These are phyloP conservation scores for Thermophis baileyi DNA, from an alignment of 2,113 vertebrate species.

Conservation along the genomic window DNA sequence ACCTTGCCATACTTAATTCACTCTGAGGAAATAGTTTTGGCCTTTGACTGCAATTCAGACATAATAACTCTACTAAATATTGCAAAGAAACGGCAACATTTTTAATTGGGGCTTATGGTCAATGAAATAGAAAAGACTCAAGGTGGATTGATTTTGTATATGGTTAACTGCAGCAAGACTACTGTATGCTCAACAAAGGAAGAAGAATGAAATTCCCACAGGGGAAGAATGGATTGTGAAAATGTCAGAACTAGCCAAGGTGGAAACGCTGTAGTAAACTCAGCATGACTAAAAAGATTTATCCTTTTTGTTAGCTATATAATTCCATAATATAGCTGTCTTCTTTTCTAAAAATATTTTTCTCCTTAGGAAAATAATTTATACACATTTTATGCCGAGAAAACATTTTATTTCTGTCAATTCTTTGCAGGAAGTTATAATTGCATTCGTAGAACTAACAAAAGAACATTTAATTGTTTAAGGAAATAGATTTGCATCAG, in stretches of 20 bases:
- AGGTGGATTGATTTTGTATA: not conserved
- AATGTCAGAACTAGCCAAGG: not conserved
- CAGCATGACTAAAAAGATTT: not conserved
- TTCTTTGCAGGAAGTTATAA: conserved; percentile 21
- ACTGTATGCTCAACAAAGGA: not conserved
- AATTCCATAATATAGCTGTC: conserved; percentile 22
- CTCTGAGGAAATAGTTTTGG: not conserved
- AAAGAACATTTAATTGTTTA: conserved; percentile 31
- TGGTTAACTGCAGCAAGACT: not conserved
- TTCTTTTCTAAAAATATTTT: not conserved
- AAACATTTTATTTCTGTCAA: conserved; percentile 28
- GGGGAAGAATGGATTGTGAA: not conserved
- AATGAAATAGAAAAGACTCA: not conserved
- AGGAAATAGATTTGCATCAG: conserved; percentile 4
- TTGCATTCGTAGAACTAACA: conserved; percentile 35
- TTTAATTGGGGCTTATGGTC: not conserved
- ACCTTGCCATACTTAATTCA: not conserved
- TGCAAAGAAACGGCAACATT: not conserved
- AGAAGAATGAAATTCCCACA: not conserved
- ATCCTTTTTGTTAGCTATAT: conserved; percentile 2
- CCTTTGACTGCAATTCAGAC: not conserved
- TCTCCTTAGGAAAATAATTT: not conserved
- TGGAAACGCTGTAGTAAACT: not conserved
- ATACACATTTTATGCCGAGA: conserved; percentile 16
- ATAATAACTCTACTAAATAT: not conserved